These are phyloP conservation scores for Drosophila orena DNA, from an alignment of 1,140 invertebrate species.

Conservation along the genomic window DNA sequence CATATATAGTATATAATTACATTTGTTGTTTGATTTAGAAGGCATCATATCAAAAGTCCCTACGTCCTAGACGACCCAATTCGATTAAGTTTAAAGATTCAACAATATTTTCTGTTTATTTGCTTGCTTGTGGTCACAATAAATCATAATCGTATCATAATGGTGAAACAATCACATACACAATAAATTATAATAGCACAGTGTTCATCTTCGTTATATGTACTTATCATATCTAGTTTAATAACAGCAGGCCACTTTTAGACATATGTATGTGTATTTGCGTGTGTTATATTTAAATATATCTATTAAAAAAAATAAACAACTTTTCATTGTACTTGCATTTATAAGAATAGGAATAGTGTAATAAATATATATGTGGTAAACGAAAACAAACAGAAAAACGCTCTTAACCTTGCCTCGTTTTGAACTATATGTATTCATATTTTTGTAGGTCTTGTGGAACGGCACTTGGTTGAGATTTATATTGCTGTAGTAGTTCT, in stretches of 20 bases:
- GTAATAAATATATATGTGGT: constrained; percentile 39
- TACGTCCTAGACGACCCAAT: constrained; percentile 11
- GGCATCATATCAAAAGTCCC: constrained; percentile 62
- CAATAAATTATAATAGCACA: constrained; percentile 68
- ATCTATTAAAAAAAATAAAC: constrained; percentile 32
- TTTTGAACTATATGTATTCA: constrained; percentile 46
- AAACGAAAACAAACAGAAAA: constrained; percentile 52
- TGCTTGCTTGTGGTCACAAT: constrained; percentile 48
- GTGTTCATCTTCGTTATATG: constrained; percentile 22
- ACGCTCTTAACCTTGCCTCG: constrained; percentile 20
- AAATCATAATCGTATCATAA: constrained; percentile 44
- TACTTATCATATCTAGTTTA: constrained; percentile 45
- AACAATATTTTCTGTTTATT: constrained; percentile 68
- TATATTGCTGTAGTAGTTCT: constrained; percentile 35
- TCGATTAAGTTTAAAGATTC: constrained; percentile 45
- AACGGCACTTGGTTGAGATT: constrained; percentile 67
- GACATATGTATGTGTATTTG: constrained; percentile 25
- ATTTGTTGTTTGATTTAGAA: constrained; percentile 35
- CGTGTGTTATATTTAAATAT: constrained; percentile 13
- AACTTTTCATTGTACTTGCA: constrained; percentile 52
- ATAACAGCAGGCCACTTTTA: constrained; percentile 60
- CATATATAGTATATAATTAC: constrained; percentile 39
- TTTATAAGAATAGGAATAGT: constrained; percentile 44
- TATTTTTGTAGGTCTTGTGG: constrained; percentile 47
- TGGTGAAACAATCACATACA: constrained; percentile 52